These are phyloP conservation scores for Drosophila bunnanda DNA, from an alignment of 2,888 invertebrate species.

Conservation along the genomic window DNA sequence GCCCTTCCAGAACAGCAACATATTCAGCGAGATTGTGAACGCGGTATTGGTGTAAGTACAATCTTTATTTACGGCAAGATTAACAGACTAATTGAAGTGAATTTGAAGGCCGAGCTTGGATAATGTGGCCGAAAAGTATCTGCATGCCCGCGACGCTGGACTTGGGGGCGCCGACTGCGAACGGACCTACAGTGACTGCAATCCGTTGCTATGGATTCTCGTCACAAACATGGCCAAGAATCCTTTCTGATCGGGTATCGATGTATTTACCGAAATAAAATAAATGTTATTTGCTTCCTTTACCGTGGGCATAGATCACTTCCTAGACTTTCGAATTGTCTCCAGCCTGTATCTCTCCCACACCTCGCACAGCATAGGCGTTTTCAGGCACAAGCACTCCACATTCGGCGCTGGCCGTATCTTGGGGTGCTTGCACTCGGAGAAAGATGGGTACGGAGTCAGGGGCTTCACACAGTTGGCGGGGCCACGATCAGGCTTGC, in stretches of 20 bases:
- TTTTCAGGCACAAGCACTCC: constrained; percentile 60
- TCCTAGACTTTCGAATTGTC: background rate
- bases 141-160: constrained; percentile 73
- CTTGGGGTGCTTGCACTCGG: constrained; percentile 51
- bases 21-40: constrained; percentile 76
- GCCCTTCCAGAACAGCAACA: constrained; percentile 66
- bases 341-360: constrained; percentile 56
- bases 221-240: constrained; percentile 54
- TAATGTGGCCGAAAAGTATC: constrained; percentile 74
- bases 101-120: constrained; percentile 65
- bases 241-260: constrained; percentile 31
- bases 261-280: background rate
- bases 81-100: background rate
- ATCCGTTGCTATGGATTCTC: constrained; percentile 50
- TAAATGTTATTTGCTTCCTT: background rate
- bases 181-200: constrained; percentile 67
- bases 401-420: constrained; percentile 35
- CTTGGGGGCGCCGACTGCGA: constrained; percentile 68
- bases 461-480: constrained; percentile 53
- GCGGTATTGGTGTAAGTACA: constrained; percentile 76
- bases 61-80: background rate
- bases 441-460: constrained; percentile 66
- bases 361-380: constrained; percentile 61
- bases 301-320: background rate
- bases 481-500: constrained; percentile 9